phyloP scores from a whole-genome alignment of 2,113 vertebrate species.

The Patagioenas fasciata region DNA sequence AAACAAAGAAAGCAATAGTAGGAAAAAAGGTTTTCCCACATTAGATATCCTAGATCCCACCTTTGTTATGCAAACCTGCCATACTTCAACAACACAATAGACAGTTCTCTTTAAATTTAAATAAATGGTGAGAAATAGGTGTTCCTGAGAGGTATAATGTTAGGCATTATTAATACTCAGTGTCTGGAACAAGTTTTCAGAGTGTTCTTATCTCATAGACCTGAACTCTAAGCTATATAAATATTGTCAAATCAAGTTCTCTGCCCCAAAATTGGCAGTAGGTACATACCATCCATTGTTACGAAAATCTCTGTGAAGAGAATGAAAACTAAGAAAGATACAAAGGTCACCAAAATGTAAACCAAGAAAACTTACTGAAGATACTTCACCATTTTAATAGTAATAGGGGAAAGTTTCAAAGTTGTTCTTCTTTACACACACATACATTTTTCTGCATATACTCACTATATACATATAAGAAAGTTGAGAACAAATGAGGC shows the following conservation, averaged over 20 bases:
- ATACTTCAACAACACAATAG: background rate
- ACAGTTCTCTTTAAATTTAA: background rate
- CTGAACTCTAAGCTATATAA: background rate
- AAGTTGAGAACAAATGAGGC: background rate
- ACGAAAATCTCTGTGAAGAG: background rate
- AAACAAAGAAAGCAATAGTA: background rate
- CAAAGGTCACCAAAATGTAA: background rate
- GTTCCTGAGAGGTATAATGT: background rate
- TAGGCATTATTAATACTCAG: background rate
- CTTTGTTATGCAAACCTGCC: rapidly evolving
- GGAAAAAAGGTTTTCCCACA: background rate
- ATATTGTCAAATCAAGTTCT: background rate
- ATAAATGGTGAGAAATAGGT: background rate
- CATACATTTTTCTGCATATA: background rate
- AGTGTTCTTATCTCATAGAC: background rate
- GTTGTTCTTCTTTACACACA: background rate
- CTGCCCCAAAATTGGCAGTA: background rate
- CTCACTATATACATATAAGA: background rate
- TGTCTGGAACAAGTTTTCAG: background rate
- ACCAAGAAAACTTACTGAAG: background rate
- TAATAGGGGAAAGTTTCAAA: background rate
- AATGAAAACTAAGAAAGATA: background rate
- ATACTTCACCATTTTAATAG: background rate
- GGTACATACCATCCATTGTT: background rate
- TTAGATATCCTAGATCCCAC: background rate